These are phyloP conservation scores for Acropora tenuis DNA, from an alignment of 64 coral and sea anemone genomes.

Conservation along the genomic window DNA sequence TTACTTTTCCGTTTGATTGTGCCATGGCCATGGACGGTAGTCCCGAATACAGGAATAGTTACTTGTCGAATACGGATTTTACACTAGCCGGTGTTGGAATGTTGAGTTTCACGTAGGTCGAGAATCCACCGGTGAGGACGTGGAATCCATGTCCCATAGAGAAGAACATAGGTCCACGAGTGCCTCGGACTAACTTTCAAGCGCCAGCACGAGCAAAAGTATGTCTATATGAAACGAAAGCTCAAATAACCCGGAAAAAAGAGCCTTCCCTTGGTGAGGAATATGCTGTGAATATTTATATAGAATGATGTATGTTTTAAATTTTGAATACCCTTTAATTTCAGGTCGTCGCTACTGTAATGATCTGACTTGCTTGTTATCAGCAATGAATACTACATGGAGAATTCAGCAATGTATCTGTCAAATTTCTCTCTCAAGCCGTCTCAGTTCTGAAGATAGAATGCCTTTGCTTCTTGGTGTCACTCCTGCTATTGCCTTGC, in stretches of 20 bases:
- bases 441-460: neutral
- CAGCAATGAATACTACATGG: no score
- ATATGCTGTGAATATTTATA: neutral
- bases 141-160: no score
- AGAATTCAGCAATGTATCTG: neutral
- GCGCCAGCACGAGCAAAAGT: no score
- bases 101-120: no score
- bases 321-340: neutral
- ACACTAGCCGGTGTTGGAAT: no score
- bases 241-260: neutral
- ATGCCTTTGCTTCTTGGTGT: neutral
- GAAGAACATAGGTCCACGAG: no score
- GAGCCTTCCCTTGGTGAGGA: neutral
- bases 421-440: neutral
- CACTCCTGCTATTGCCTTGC: neutral
- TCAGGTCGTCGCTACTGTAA: neutral
- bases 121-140: no score
- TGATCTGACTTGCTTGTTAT: neutral
- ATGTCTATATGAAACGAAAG: neutral
- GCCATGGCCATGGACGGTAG: no score
- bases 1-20: no score
- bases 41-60: no score
- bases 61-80: no score
- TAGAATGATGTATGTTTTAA: neutral
- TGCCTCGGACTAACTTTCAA: no score